phyloP scores from a whole-genome alignment of 2,113 vertebrate genomes.

The Ibidorhyncha struthersii region DNA sequence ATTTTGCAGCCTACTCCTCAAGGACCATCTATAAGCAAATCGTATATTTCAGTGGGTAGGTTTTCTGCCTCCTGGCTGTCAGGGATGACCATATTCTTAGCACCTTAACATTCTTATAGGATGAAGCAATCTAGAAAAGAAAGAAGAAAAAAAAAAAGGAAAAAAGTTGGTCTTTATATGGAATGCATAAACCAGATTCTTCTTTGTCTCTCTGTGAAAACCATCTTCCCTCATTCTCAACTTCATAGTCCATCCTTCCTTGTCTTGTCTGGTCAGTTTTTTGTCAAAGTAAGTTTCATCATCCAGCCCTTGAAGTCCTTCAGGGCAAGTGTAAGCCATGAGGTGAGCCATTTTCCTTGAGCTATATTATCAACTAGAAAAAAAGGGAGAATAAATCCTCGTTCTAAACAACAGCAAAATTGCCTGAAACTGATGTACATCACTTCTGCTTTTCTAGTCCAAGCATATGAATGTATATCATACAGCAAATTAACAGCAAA shows the following conservation, averaged over 20 bases:
- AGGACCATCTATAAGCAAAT: constrained; percentile 60
- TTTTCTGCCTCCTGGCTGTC: constrained; percentile 49
- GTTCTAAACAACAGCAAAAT: constrained; percentile 1
- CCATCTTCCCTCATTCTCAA: neutral
- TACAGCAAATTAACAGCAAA: neutral
- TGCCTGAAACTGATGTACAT: neutral
- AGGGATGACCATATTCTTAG: constrained; percentile 5
- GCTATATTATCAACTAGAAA: constrained; percentile 30
- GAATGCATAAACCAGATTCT: neutral
- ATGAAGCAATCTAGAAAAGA: constrained; percentile 28
- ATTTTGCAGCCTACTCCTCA: constrained; percentile 50
- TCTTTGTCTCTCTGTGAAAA: neutral
- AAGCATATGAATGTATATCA: neutral
- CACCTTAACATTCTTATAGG: constrained; percentile 29
- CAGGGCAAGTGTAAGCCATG: neutral
- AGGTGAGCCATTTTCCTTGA: constrained; percentile 32
- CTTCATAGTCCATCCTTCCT: neutral
- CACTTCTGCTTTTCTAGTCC: neutral
- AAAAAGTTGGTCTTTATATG: neutral
- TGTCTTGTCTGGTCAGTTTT: constrained; percentile 25
- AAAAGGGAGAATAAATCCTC: constrained; percentile 44
- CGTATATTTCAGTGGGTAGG: constrained; percentile 57
- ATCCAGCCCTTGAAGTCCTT: neutral
- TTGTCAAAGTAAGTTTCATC: constrained; percentile 52
- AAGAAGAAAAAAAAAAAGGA: neutral